Percentiles rank a stretch among this genome's conserved stretches.
phyloP scores from a whole-genome alignment of 2,113 vertebrate genomes.

The Rhadina sibilatrix region DNA sequence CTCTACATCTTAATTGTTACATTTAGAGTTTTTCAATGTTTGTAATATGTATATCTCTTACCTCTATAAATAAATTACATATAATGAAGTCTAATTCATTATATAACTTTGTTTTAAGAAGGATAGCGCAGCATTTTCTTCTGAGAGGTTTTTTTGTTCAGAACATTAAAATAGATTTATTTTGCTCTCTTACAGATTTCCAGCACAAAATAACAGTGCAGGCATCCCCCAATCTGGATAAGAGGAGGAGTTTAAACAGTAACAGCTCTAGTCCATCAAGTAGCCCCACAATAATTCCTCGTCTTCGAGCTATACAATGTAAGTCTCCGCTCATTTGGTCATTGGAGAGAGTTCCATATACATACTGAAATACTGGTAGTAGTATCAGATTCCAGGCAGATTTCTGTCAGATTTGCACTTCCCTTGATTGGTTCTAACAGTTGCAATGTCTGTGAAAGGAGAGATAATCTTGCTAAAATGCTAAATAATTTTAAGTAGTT shows the following conservation, averaged over 20 bases:
- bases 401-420: background rate
- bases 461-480: background rate
- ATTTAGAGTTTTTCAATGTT: background rate
- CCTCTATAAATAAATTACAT: background rate
- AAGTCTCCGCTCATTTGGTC: conserved; percentile 43
- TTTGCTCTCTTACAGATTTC: conserved; percentile 79
- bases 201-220: conserved; percentile 98
- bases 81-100: background rate
- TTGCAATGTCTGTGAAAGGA: background rate
- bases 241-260: conserved; percentile 89
- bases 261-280: conserved; percentile 88
- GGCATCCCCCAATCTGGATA: conserved; percentile 92
- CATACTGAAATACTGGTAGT: background rate
- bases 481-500: background rate
- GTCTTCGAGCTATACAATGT: conserved; percentile 93
- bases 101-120: background rate
- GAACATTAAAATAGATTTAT: background rate
- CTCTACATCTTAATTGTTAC: background rate
- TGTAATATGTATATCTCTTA: background rate
- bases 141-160: background rate
- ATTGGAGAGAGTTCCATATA: background rate
- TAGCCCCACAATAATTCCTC: conserved; percentile 90
- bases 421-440: background rate
- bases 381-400: background rate
- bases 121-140: background rate